Evolutionary conservation across 2,113 vertebrate genomes (phyloP).

Genomic region (Cacatua alba): DNA sequence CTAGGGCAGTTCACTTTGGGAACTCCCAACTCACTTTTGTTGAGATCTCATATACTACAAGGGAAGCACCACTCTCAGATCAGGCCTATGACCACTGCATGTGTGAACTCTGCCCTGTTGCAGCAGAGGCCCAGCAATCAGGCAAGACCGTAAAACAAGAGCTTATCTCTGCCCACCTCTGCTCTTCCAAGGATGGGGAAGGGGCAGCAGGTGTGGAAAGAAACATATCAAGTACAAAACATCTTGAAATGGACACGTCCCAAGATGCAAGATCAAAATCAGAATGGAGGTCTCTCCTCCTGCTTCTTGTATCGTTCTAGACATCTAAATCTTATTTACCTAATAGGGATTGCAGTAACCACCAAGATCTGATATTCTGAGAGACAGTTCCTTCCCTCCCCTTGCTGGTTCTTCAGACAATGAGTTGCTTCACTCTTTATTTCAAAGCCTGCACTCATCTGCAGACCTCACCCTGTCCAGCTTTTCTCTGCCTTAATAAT

Average conservation of each 20-base stretch:
- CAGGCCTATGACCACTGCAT: background rate
- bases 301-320: background rate
- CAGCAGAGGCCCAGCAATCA: background rate
- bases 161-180: background rate
- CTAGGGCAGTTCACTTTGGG: background rate
- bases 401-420: slow-evolving; percentile 27
- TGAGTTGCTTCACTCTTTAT: slow-evolving; percentile 29
- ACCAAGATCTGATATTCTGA: slow-evolving; percentile 18
- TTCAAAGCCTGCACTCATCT: background rate
- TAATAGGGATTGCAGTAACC: slow-evolving; percentile 33
- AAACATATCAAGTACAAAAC: background rate
- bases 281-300: background rate
- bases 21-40: background rate
- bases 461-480: slow-evolving; percentile 2
- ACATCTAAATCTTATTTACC: slow-evolving; percentile 36
- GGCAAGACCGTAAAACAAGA: background rate
- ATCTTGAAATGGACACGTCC: slow-evolving; percentile 8
- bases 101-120: background rate
- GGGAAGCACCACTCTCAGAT: background rate
- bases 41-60: background rate
- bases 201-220: background rate
- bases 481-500: background rate
- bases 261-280: slow-evolving; percentile 30
- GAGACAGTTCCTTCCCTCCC: slow-evolving; percentile 35
- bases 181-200: background rate